Conservation (phyloP, 2,888 invertebrate species). For the Venusia cambrica region DNA sequence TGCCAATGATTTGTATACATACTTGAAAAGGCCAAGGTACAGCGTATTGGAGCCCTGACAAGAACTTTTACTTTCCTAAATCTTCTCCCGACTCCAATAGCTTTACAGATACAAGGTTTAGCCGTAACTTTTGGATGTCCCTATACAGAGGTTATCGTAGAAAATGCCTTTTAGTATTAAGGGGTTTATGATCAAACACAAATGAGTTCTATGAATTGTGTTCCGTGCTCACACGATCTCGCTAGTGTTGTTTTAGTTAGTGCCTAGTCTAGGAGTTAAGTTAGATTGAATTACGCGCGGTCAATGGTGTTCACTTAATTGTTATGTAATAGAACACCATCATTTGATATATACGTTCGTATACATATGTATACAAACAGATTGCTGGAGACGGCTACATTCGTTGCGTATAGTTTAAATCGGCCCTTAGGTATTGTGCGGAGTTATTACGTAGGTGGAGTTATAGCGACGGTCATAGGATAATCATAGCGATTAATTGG, state of each 20-base stretch:
- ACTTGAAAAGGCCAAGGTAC: slow-evolving; percentile 3
- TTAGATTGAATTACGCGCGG: slow-evolving; percentile 63
- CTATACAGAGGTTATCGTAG: slow-evolving; percentile 62
- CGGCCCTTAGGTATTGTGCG: slow-evolving; percentile 42
- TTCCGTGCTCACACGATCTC: slow-evolving; percentile 80
- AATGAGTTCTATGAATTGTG: slow-evolving; percentile 56
- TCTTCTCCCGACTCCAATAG: background rate
- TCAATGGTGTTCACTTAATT: slow-evolving; percentile 44
- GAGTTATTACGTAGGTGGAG: slow-evolving; percentile 41
- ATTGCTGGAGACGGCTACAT: too few species aligned
- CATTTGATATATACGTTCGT: slow-evolving; percentile 45
- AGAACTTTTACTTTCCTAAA: background rate
- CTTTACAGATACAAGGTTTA: slow-evolving; percentile 35
- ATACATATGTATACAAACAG: slow-evolving; percentile 28
- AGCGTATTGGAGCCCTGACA: background rate
- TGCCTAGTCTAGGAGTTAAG: slow-evolving; percentile 69
- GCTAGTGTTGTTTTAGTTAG: slow-evolving; percentile 77
- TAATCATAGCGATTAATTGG: slow-evolving; percentile 14
- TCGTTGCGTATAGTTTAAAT: slow-evolving; percentile 47
- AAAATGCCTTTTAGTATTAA: slow-evolving; percentile 70
- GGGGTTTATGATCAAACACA: slow-evolving; percentile 56
- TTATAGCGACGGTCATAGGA: slow-evolving; percentile 34
- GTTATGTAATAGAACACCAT: slow-evolving; percentile 38
- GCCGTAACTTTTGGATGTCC: slow-evolving; percentile 56
- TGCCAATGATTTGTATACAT: slow-evolving; percentile 8